A percentile compares a stretch with the other conserved stretches of the same genome.
Evolutionary conservation across 2,888 invertebrate species (phyloP).

Genomic region (Tromatobia lineatoria): DNA sequence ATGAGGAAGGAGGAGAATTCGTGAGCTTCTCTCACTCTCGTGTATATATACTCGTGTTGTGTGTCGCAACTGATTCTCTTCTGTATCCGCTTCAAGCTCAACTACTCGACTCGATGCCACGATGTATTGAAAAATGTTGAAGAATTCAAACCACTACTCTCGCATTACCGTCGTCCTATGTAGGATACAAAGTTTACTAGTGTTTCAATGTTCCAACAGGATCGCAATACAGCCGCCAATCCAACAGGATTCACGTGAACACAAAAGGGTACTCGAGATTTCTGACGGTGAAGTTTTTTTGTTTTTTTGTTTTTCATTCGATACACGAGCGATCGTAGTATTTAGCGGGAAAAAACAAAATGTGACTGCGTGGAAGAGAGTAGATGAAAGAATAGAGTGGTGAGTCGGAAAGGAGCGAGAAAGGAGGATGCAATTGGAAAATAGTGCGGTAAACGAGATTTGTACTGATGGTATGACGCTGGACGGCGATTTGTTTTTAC

Average conservation of each 20-base stretch:
- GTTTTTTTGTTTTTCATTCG: background rate
- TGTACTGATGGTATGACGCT: background rate
- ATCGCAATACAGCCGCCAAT: background rate
- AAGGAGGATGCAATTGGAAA: slow-evolving; percentile 15
- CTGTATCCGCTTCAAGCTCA: slow-evolving; percentile 19
- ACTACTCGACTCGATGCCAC: slow-evolving; percentile 30
- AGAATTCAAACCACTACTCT: slow-evolving; percentile 18
- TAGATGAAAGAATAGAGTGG: background rate
- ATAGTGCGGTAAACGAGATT: background rate
- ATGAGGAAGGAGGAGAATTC: slow-evolving; percentile 12
- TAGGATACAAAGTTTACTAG: slow-evolving; percentile 1
- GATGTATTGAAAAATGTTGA: slow-evolving; percentile 43
- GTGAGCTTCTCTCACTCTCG: no score
- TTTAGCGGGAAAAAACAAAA: background rate
- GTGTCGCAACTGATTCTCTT: slow-evolving; percentile 55
- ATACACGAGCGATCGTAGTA: background rate
- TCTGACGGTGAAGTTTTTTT: slow-evolving; percentile 4
- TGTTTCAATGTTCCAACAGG: background rate
- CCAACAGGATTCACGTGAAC: slow-evolving; percentile 11
- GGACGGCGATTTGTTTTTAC: background rate
- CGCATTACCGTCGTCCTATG: background rate
- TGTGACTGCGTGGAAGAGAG: background rate
- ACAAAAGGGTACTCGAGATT: slow-evolving; percentile 13
- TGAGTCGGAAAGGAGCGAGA: background rate
- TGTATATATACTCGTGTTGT: slow-evolving; percentile 18